These are phyloP conservation scores for Drosophila meridionalis DNA, from an alignment of 2,888 invertebrate genomes.

Conservation along the genomic window DNA sequence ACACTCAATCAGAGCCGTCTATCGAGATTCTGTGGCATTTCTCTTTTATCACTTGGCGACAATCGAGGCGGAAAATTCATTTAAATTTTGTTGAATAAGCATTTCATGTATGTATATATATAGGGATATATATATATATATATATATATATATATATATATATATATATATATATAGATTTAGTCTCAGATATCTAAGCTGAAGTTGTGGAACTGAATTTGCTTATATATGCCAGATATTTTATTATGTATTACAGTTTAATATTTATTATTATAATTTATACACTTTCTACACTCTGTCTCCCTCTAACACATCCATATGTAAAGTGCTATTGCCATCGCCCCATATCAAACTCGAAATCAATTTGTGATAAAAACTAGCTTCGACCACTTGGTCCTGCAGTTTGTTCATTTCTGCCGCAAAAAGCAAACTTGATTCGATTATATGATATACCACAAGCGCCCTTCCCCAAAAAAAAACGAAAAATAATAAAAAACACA, in stretches of 20 bases:
- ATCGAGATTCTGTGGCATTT: conserved; percentile 5
- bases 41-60: background rate
- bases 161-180: background rate
- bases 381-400: conserved; percentile 5
- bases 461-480: background rate
- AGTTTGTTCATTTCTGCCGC: conserved; percentile 18
- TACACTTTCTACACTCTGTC: background rate
- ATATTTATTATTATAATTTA: conserved; percentile 2
- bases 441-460: conserved; percentile 47
- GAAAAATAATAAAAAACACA: conserved; percentile 1
- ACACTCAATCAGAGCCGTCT: conserved; percentile 16
- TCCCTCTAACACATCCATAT: background rate
- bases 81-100: conserved; percentile 1
- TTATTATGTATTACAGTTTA: background rate
- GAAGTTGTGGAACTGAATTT: background rate
- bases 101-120: background rate
- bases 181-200: background rate
- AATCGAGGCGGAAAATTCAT: conserved; percentile 13
- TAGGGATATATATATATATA: background rate
- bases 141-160: background rate
- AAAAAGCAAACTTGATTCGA: conserved; percentile 48
- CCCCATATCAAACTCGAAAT: conserved; percentile 18
- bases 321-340: background rate
- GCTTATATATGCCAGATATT: background rate
- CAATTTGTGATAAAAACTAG: conserved; percentile 19